Evolutionary conservation across 1,140 invertebrate species (phyloP), one percentile per base, ranked within the genome.

Genomic region (Mycetomoellerius zeteki): DNA sequence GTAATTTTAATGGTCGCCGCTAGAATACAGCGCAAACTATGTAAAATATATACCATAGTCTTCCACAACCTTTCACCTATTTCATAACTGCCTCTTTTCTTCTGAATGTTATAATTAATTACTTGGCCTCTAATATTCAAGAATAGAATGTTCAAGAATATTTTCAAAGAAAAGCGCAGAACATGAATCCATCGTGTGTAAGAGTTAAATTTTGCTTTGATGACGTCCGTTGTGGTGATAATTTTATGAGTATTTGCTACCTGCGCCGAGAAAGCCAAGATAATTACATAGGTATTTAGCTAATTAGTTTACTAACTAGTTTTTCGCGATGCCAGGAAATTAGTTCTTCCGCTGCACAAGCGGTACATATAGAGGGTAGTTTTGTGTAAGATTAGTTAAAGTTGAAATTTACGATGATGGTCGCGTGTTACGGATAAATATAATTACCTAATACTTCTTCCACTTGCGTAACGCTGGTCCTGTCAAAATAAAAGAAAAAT

Each of bases 221-320:
- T 4, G 43, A 47, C 43, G 4, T 4, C 3, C 14, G n/a, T 14
- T 21, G 12, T 19, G n/a, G 14, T 33, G 56, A 73, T 62, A 75
- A 84, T 75, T 50, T 84, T 16, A 75, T 43, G 7, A 4, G 24
- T 43, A 43, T 43, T 43, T 43, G 69, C 30, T 33, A 27, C 37
- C 67, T 80, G 30, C 8, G 8, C 14, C 12, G 52, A 19, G 24
- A 72, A 72, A 47, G 8, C n/a, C 8, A 73, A 60, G n/a, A 56
- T 81, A 81, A 81, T 56, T 71, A 71, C 50, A 24, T n/a, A 71
- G 30, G n/a, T 75, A 62, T 50, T 82, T 75, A 27, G n/a, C n/a
- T 84, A 84, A 84, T 73, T 73, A 73, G 67, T 82, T 58, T 30
- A 43, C 65, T 71, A 81, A 81, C 58, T 78, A 78, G 58, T 81